Base-by-base conservation (phyloP, 2,113 vertebrate genomes). In the Sylvilagus bachmani region DNA sequence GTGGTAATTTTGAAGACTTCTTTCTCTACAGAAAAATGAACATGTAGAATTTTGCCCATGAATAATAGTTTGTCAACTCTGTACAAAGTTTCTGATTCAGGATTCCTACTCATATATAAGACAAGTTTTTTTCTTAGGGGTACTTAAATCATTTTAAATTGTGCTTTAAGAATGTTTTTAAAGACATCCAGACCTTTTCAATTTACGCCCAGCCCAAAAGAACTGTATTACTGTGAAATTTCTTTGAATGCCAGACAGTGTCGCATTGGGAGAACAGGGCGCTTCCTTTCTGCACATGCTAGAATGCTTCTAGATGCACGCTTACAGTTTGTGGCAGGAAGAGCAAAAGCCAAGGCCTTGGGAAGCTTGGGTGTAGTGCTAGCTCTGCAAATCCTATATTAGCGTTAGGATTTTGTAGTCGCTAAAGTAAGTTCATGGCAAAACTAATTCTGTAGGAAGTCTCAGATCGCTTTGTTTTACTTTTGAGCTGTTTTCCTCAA, bases 381-480 rank as follows among this genome's bases (percentile, higher is more conserved):
- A 1, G 22, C 10, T 92, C 80, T 64, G 49, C 10, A 69, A 31
- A 87, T 58, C 87, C 36, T 79, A 38, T 62, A 5, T 19, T 10
- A 29, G 58, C 21, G 87, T 44, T 49, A 62, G 29, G 66, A 70
- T 71, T 66, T 83, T 86, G 31, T 53, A 36, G 24, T 69, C 38
- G 69, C 66, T 95, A 89, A 93, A 78, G 90, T 81, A 64, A 81
- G 36, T 69, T 85, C 77, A 73, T 86, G 81, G 88, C 80, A 75
- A 84, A 86, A 33, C 33, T 77, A 44, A 74, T 78, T 86, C 29
- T 92, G 67, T 90, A 80, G 71, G 85, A 70, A 73, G 33, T 62
- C 17, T 93, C 13, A n/a, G 55, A 66, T 90, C 17, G 66, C 36
- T 7, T 2, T 33, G 21, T 73, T 70, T 93, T 31, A 62, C 16